Base-by-base conservation (phyloP, 2,797 vertebrate species). In the Luscinia megarhynchos region DNA sequence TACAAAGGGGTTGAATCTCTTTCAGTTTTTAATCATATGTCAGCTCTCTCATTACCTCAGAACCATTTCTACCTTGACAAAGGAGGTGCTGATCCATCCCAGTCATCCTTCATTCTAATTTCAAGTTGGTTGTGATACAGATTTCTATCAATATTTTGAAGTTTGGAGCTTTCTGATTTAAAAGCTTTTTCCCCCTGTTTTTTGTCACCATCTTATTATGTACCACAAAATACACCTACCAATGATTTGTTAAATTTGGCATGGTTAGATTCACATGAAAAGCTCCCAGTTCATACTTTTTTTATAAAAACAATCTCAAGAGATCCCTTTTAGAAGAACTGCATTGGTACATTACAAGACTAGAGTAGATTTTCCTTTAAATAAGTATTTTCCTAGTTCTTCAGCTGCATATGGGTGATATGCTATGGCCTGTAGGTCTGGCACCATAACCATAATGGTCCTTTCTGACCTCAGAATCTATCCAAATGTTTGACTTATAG, bases 391-490 rank as follows among this genome's bases (percentile, higher is more conserved):
- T 87, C 58, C 68, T 62, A n/a, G 15, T 23, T n/a, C 70, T 74
- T 50, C 29, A 8, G 6, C 38, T 89, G 20, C 72, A 66, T 87
- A 89, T 77, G 81, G 81, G 68, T 92, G 68, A 93, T 92, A 89
- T 48, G 23, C 24, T 92, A 54, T 3, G 70, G 75, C 75, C 61
- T 61, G 11, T 61, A 85, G 50, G n/a, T 89, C 89, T 87, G 92
- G 72, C 75, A 76, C 26, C 27, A 38, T 11, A n/a, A 75, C 68
- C 54, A 22, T 16, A 93, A 83, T 2, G 46, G 43, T 93, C 64
- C 54, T 92, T 89, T 90, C 78, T 90, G 78, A 89, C 75, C 89
- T 85, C 84, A 89, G 69, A 87, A 85, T 41, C 80, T 24, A 57
- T 40, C 50, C 78, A 70, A 92, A 54, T 34, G 46, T 59, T 85